A percentile compares a stretch with the other conserved stretches of the same genome.
Evolutionary conservation across 1,140 invertebrate species (phyloP).

Genomic region (Akabosia matsudoensis): DNA sequence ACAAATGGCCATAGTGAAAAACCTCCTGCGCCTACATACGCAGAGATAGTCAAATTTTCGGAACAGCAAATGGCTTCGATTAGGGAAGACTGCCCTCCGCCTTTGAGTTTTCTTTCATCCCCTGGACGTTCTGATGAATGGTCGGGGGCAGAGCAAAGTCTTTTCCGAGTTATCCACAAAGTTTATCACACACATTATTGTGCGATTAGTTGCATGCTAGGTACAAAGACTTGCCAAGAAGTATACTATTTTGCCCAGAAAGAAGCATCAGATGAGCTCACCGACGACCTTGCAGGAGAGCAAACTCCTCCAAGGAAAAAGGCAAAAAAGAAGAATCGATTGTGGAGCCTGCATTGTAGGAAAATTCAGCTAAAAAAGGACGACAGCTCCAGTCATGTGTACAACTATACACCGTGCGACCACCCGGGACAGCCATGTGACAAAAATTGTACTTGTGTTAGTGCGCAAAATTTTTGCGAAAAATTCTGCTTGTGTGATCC

Average conservation of each 20-base stretch:
- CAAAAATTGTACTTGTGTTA: constrained; percentile 82
- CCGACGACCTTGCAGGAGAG: constrained; percentile 70
- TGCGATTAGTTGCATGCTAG: constrained; percentile 86
- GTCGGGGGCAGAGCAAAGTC: constrained; percentile 73
- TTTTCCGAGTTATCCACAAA: constrained; percentile 85
- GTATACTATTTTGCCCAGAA: constrained; percentile 89
- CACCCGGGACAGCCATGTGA: constrained; percentile 83
- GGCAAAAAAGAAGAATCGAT: constrained; percentile 82
- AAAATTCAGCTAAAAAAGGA: constrained; percentile 93
- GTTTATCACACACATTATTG: constrained; percentile 93
- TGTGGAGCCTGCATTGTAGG: constrained; percentile 93
- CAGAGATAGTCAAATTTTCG: too few relatives aligned
- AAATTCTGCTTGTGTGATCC: constrained; percentile 96
- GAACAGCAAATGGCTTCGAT: too few relatives aligned
- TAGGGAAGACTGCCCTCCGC: too few relatives aligned
- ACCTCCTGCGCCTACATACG: too few relatives aligned
- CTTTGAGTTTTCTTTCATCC: background rate
- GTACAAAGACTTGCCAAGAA: constrained; percentile 91
- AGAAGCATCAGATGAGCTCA: constrained; percentile 74
- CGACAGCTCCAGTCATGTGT: constrained; percentile 69
- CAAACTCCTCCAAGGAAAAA: constrained; percentile 77
- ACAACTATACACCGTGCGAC: constrained; percentile 94
- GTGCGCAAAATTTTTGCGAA: constrained; percentile 94
- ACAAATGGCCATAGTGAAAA: too few relatives aligned
- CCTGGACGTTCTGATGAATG: background rate